These are phyloP conservation scores for Crossocerus cetratus DNA, from an alignment of 2,888 invertebrate species.

Conservation along the genomic window DNA sequence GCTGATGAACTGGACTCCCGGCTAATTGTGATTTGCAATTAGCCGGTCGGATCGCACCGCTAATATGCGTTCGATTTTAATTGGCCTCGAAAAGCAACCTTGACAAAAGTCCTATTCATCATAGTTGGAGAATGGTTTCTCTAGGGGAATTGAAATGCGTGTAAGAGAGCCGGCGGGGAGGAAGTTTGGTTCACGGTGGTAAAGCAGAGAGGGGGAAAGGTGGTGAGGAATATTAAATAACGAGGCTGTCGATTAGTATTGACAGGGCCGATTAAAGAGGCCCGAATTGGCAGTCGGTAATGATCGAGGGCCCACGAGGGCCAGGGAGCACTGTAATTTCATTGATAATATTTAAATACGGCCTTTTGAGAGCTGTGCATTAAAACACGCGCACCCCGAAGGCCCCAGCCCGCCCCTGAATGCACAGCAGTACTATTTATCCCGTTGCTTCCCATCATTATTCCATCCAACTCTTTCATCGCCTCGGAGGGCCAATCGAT, in stretches of 20 bases:
- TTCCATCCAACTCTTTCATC: conserved; percentile 74
- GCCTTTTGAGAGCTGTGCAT: conserved; percentile 70
- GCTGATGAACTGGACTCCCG: background rate
- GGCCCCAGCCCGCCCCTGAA: conserved; percentile 51
- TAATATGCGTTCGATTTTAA: conserved; percentile 29
- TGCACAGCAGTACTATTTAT: conserved; percentile 69
- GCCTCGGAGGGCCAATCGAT: conserved; percentile 60
- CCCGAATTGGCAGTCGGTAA: conserved; percentile 64
- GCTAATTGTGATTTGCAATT: conserved; percentile 49
- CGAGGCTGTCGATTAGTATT: conserved; percentile 71
- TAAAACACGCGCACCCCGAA: conserved; percentile 42
- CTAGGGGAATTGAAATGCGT: no score
- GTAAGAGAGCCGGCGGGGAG: no score
- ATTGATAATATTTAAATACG: conserved; percentile 75
- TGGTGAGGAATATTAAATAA: conserved; percentile 69
- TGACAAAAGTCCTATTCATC: no score
- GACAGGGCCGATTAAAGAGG: conserved; percentile 71
- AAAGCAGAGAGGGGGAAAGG: conserved; percentile 18
- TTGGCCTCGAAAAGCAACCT: background rate
- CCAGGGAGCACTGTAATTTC: conserved; percentile 70
- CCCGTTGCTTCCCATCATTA: conserved; percentile 72
- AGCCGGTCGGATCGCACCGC: conserved; percentile 22
- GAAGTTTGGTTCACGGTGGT: background rate
- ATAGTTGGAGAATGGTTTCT: no score
- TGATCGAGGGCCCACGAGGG: conserved; percentile 53